Conservation (phyloP, 2,888 invertebrate species). For the Drosophila picticornis region DNA sequence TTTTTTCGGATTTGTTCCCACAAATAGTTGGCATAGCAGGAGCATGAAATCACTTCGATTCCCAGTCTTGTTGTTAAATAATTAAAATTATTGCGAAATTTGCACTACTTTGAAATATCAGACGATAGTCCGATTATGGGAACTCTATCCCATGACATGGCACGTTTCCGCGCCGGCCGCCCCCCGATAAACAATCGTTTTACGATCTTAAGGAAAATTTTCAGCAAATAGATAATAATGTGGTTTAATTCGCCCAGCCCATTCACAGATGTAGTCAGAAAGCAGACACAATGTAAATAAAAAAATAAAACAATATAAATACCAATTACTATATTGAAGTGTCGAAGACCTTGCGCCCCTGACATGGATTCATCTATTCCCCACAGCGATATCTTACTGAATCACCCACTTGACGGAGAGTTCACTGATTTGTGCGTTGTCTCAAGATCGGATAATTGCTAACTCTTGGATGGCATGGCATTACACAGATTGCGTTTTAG, state of each 20-base stretch:
- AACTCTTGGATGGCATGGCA: conserved; percentile 22
- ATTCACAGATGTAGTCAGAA: conserved; percentile 28
- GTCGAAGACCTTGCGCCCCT: conserved; percentile 41
- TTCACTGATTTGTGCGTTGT: conserved; percentile 48
- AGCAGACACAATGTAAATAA: conserved; percentile 54
- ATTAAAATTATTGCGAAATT: conserved; percentile 48
- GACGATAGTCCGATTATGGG: conserved; percentile 30
- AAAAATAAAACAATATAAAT: conserved; percentile 60
- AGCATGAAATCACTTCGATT: conserved; percentile 12
- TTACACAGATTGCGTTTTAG: conserved; percentile 35
- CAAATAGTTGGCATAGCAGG: conserved; percentile 62
- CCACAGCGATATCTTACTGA: conserved; percentile 8
- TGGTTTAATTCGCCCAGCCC: conserved; percentile 31
- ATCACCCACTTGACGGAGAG: conserved; percentile 23
- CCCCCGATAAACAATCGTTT: conserved; percentile 48
- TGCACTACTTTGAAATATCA: conserved; percentile 7
- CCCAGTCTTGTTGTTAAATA: conserved; percentile 29
- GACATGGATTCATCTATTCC: conserved; percentile 32
- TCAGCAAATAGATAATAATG: conserved; percentile 53
- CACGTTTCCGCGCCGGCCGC: conserved; percentile 41
- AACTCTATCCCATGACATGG: conserved; percentile 17
- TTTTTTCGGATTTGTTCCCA: conserved; percentile 59
- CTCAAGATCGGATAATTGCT: conserved; percentile 41
- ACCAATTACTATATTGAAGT: conserved; percentile 13
- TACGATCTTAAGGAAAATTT: conserved; percentile 67